These are phyloP conservation scores for Nemapogon koenigi DNA, from an alignment of 2,888 invertebrate genomes.

Conservation along the genomic window DNA sequence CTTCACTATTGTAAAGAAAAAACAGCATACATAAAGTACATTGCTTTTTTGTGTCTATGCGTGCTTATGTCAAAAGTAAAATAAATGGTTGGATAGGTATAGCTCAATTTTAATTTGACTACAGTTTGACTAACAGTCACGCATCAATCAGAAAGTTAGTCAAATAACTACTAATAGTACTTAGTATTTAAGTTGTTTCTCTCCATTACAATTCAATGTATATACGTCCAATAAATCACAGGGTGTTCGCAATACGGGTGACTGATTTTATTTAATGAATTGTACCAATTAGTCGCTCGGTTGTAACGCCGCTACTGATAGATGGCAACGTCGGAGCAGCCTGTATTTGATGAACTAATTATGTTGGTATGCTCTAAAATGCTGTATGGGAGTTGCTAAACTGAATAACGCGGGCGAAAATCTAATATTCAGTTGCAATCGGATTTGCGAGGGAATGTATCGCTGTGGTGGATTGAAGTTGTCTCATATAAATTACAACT, in stretches of 20 bases:
- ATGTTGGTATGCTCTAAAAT: too few relatives aligned
- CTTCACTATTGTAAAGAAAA: too few relatives aligned
- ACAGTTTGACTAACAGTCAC: not conserved
- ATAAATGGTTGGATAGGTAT: conserved; percentile 1
- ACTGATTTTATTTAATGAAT: conserved; percentile 36
- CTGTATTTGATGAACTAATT: conserved; percentile 4
- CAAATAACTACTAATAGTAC: not conserved
- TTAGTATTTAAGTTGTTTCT: not conserved
- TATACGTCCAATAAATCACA: conserved; percentile 5
- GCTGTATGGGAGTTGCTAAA: too few relatives aligned
- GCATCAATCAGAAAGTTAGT: not conserved
- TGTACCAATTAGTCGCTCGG: conserved; percentile 31
- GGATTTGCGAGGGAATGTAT: too few relatives aligned
- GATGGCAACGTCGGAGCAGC: conserved; percentile 1
- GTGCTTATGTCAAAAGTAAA: too few relatives aligned
- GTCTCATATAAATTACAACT: too few relatives aligned
- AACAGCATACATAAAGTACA: too few relatives aligned
- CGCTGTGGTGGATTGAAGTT: too few relatives aligned
- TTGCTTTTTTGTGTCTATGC: too few relatives aligned
- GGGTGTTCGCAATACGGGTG: conserved; percentile 6
- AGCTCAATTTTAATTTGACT: not conserved
- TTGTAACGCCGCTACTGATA: conserved; percentile 2
- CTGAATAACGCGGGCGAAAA: too few relatives aligned
- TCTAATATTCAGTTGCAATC: too few relatives aligned
- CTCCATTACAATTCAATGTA: conserved; percentile 4